Percentiles rank a stretch among this genome's conserved stretches.
Evolutionary conservation across 2,888 invertebrate genomes (phyloP).

Genomic region (Theodoxus fluviatilis): DNA sequence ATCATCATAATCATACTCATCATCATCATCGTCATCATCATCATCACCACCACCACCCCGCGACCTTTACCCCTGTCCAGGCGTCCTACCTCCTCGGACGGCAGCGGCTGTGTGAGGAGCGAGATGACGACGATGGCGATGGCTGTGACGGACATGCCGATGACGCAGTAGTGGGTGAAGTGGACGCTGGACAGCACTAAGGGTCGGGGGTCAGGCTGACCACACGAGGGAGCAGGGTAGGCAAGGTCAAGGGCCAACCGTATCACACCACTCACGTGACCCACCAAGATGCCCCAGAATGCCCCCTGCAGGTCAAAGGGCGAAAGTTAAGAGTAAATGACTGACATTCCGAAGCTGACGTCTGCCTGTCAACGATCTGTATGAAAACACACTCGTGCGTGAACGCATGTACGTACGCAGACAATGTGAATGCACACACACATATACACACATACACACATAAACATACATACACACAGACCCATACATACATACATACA

Average conservation of each 20-base stretch:
- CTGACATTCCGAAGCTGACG: no score
- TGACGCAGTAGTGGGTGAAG: slow-evolving; percentile 57
- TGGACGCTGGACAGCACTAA: slow-evolving; percentile 49
- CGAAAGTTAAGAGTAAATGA: no score
- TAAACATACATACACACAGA: slow-evolving; percentile 17
- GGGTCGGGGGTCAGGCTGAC: slow-evolving; percentile 62
- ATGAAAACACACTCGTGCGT: neutral
- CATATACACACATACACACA: slow-evolving; percentile 6
- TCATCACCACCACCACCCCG: neutral
- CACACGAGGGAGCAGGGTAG: slow-evolving; percentile 65
- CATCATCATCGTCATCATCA: neutral
- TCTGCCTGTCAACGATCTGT: no score
- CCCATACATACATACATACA: neutral
- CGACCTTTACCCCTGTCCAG: neutral
- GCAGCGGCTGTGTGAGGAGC: slow-evolving; percentile 30
- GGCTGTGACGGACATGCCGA: slow-evolving; percentile 48
- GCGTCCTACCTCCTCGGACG: slow-evolving; percentile 39
- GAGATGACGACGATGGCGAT: slow-evolving; percentile 49
- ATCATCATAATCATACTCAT: neutral
- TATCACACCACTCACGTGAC: slow-evolving; percentile 64
- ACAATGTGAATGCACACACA: neutral
- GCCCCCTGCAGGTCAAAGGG: slow-evolving; percentile 59
- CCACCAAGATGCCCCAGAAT: slow-evolving; percentile 66
- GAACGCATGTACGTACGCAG: neutral
- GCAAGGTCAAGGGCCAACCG: slow-evolving; percentile 67